Percentiles rank a stretch among this genome's conserved stretches.
Conservation (phyloP, 2,797 vertebrate genomes). For the Danio tinwini region DNA sequence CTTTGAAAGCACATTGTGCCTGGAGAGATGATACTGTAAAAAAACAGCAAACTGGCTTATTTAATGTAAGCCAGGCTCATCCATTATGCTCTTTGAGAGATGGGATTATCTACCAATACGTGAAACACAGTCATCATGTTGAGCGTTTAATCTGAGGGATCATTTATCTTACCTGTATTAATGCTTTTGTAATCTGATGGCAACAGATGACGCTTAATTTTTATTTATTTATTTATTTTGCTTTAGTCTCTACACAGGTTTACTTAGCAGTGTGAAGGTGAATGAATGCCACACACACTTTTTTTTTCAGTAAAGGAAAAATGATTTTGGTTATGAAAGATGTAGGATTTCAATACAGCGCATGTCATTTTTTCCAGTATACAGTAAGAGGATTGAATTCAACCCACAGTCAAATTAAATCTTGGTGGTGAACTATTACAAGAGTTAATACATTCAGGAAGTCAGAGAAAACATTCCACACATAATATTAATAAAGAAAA, state of each 20-base stretch:
- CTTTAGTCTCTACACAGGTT: neutral
- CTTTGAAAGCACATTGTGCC: slow-evolving; percentile 10
- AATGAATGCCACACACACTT: no score
- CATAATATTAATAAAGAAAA: neutral
- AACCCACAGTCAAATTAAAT: neutral
- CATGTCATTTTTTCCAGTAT: neutral
- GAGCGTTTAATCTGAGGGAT: slow-evolving; percentile 25
- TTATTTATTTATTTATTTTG: no score
- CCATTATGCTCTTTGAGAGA: slow-evolving; percentile 27
- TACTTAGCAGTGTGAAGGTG: neutral
- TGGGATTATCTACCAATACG: slow-evolving; percentile 15
- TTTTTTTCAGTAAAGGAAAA: neutral
- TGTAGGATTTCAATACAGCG: neutral
- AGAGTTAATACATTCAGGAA: neutral
- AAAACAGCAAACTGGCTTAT: slow-evolving; percentile 18
- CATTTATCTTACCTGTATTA: slow-evolving; percentile 32
- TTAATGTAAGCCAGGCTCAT: slow-evolving; percentile 30
- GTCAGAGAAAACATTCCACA: neutral
- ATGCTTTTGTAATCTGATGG: slow-evolving; percentile 24
- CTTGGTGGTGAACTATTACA: neutral
- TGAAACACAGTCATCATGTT: neutral
- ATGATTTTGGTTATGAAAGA: no score
- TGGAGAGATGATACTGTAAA: neutral
- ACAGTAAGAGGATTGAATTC: neutral
- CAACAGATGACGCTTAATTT: neutral